These are phyloP conservation scores for Drosophila pseudoananassae DNA, from an alignment of 1,140 invertebrate species.

Conservation along the genomic window DNA sequence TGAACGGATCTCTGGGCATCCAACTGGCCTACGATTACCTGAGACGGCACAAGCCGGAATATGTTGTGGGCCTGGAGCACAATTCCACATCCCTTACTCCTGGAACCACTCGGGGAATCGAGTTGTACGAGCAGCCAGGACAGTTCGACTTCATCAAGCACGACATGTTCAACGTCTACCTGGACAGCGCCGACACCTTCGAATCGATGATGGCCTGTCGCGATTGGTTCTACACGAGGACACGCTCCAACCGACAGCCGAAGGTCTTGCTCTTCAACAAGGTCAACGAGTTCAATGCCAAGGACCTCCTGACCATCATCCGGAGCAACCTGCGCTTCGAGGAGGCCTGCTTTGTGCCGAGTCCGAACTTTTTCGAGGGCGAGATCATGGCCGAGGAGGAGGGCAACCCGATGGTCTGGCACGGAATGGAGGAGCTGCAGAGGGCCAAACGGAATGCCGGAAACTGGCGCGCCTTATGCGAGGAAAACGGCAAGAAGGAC, in stretches of 20 bases:
- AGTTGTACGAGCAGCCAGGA: conserved; percentile 88
- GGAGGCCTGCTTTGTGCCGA: conserved; percentile 91
- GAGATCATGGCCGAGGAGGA: conserved; percentile 29
- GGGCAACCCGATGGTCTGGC: conserved; percentile 38
- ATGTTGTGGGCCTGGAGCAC: conserved; percentile 36
- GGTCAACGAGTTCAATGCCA: conserved; percentile 90
- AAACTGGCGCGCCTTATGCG: conserved; percentile 86
- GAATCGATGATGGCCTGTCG: conserved; percentile 94
- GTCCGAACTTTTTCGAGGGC: conserved; percentile 84
- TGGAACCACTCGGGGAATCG: conserved; percentile 85
- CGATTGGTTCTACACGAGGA: conserved; percentile 90
- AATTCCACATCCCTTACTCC: conserved; percentile 50
- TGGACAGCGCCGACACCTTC: conserved; percentile 97
- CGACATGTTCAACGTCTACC: conserved; percentile 87
- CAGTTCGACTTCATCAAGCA: conserved; percentile 88
- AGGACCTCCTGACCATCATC: conserved; percentile 88
- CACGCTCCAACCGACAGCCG: conserved; percentile 70
- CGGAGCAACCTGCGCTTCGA: conserved; percentile 87
- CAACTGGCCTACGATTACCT: conserved; percentile 91
- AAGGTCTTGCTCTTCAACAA: conserved; percentile 93
- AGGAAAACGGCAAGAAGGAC: conserved; percentile 54
- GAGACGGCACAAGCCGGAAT: conserved; percentile 64
- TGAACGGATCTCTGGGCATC: conserved; percentile 95
- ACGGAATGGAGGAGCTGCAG: conserved; percentile 84
- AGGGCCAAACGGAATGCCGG: conserved; percentile 86